Conservation (phyloP, 2,888 invertebrate genomes). For the Hirtodrosophila histrioides region DNA sequence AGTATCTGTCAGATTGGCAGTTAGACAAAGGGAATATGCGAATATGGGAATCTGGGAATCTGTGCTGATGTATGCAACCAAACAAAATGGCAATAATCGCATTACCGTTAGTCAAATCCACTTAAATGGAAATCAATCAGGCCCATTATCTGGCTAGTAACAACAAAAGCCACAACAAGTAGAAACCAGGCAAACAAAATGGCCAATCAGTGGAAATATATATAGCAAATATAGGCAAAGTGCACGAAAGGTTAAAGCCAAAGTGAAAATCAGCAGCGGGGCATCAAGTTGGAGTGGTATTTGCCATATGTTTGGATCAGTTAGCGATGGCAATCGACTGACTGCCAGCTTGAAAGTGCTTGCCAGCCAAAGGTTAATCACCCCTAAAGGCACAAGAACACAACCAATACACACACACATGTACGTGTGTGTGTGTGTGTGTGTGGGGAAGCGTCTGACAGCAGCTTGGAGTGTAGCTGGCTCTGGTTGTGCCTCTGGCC, state of each 20-base stretch:
- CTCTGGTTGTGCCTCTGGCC: too few relatives aligned
- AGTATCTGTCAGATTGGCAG: constrained; percentile 33
- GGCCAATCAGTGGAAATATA: constrained; percentile 49
- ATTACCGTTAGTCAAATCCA: constrained; percentile 65
- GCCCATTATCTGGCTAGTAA: constrained; percentile 53
- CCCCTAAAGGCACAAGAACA: constrained; percentile 57
- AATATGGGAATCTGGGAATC: constrained; percentile 19
- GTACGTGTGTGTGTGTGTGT: constrained; percentile 21
- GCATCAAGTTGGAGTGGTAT: constrained; percentile 1
- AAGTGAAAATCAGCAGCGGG: constrained; percentile 13
- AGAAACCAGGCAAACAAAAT: too few relatives aligned
- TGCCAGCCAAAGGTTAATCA: constrained; percentile 75
- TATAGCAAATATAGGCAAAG: constrained; percentile 37
- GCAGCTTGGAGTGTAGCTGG: constrained; percentile 19
- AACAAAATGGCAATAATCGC: constrained; percentile 65
- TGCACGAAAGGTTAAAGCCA: constrained; percentile 25
- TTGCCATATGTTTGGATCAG: constrained; percentile 54
- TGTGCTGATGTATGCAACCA: constrained; percentile 16
- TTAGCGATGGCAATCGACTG: constrained; percentile 50
- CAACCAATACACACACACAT: constrained; percentile 13
- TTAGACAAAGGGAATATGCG: constrained; percentile 26
- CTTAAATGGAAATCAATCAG: constrained; percentile 73
- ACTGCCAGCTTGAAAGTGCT: constrained; percentile 46
- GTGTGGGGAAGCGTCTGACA: constrained; percentile 33
- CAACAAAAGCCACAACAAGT: constrained; percentile 27